These are phyloP conservation scores for Drosophila pruinosa DNA, from an alignment of 1,140 invertebrate genomes.

Conservation along the genomic window DNA sequence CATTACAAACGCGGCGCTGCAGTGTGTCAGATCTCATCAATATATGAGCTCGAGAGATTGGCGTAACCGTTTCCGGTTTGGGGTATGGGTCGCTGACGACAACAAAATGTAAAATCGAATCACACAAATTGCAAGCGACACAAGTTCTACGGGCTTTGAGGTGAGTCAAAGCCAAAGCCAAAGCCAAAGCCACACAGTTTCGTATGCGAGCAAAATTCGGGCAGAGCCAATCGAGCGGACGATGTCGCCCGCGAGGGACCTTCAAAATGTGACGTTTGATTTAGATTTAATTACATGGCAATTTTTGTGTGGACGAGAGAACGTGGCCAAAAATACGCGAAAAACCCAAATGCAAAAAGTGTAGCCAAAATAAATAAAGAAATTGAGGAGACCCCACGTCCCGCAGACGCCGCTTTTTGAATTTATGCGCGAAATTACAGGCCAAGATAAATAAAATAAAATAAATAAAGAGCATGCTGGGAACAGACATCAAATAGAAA, in stretches of 20 bases:
- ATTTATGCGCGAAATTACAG: constrained; percentile 80
- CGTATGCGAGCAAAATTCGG: constrained; percentile 39
- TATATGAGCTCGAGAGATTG: constrained; percentile 68
- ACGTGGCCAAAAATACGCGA: constrained; percentile 26
- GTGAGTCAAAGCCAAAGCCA: constrained; percentile 55
- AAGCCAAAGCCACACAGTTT: constrained; percentile 32
- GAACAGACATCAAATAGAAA: constrained; percentile 75
- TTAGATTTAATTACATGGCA: constrained; percentile 80
- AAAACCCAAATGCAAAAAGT: constrained; percentile 34
- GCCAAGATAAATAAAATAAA: constrained; percentile 61
- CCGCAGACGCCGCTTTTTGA: constrained; percentile 34
- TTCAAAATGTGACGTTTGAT: constrained; percentile 80
- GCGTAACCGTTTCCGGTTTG: constrained; percentile 70
- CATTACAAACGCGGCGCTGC: constrained; percentile 66
- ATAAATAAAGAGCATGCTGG: constrained; percentile 62
- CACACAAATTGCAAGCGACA: constrained; percentile 33
- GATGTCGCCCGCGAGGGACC: constrained; percentile 50
- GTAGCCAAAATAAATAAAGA: constrained; percentile 57
- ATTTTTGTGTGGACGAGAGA: constrained; percentile 37
- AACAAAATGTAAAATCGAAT: constrained; percentile 22
- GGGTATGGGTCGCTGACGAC: constrained; percentile 31
- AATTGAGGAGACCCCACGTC: constrained; percentile 29
- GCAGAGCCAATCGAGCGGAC: constrained; percentile 72
- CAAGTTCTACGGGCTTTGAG: constrained; percentile 30
- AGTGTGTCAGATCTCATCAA: constrained; percentile 69